Base-by-base conservation (phyloP, 1,140 invertebrate genomes). In the Drosophila cardini region DNA sequence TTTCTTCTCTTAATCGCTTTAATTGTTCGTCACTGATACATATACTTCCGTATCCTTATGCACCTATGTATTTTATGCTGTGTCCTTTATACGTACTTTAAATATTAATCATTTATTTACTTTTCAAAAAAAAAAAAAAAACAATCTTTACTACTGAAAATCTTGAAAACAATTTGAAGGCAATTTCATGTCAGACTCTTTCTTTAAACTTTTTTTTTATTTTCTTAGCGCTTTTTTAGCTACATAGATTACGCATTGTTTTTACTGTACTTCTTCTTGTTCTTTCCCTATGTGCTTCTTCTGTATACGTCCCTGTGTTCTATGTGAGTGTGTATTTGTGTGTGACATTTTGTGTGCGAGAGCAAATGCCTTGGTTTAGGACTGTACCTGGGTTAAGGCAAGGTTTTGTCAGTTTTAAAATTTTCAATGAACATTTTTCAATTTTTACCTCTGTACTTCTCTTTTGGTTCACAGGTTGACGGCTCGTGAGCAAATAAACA, bases 181-280 rank as follows among this genome's bases (percentile, higher is more conserved):
- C 84, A 90, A 87, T 87, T 89, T 84, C 65, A 87, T 89, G 84
- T 87, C 84, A 87, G 84, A 87, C 84, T 87, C 83, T 89, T 87
- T 80, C 84, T 75, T 75, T 64, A 64, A 78, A 75, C 60, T 63
- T 53, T 62, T 42, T 26, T 15, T 18, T 10, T 3, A 42, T 72
- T 50, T 57, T 34, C 21, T 26, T 26, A 3, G 21, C 21, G 5
- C 5, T 72, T 72, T 67, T 52, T 77, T 73, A 61, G 58, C 46
- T 77, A 73, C 48, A 46, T 77, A 73, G 40, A 43, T 65, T 70
- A 43, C 61, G 36, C 36, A 36, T 63, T 64, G n/a, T 58, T 72
- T 67, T 48, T 26, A 26, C 21, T 26, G 21, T 26, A 26, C 26
- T 45, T 13, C n/a, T 21, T 36, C 13, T 21, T 36, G 21, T 52